Evolutionary conservation across 2,113 vertebrate genomes (phyloP), one percentile per base, ranked within the genome.

Genomic region (Oostethus manadensis): DNA sequence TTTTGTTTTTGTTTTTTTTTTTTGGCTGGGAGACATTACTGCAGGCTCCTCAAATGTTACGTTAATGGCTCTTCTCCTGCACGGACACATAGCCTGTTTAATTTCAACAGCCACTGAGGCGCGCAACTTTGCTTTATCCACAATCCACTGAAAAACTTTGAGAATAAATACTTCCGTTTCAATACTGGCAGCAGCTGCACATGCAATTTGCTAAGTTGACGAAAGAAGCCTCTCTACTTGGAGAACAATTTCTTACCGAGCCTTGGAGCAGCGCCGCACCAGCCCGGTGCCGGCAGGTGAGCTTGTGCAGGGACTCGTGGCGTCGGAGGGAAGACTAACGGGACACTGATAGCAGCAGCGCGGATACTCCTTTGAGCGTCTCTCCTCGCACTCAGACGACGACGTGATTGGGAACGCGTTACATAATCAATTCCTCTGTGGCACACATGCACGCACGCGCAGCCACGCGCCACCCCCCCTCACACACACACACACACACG

Each of bases 351-450:
- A 56, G 42, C 43, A 59, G 67, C 68, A 6, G 29, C 29, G 8
- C 45, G 56, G 71, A 73, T 63, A 23, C 51, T 73, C 84, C 79
- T 70, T 76, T 62, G 75, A 69, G 81, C 77, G 61, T 67, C 78
- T 72, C 66, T 66, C 74, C 77, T 72, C 72, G 45, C 44, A 63
- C 75, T 69, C 76, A 14, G 64, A 47, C 72, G 35, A 63, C 56
- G 81, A 82, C 77, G 77, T 60, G 81, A 78, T 46, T 73, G 78
- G 67, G 70, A 76, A 72, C 78, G 65, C 64, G 71, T 87, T 87
- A 85, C 83, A 76, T 84, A 81, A 84, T 66, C 69, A 65, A 65
- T 60, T 78, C 66, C 53, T 74, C 51, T 35, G 40, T 16, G 58
- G 60, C 64, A 22, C 43, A 43, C 59, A 17, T 58, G 62, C 60